Evolutionary conservation across 2,797 vertebrate genomes (phyloP).

Genomic region (Chelidonichthys spinosus): DNA sequence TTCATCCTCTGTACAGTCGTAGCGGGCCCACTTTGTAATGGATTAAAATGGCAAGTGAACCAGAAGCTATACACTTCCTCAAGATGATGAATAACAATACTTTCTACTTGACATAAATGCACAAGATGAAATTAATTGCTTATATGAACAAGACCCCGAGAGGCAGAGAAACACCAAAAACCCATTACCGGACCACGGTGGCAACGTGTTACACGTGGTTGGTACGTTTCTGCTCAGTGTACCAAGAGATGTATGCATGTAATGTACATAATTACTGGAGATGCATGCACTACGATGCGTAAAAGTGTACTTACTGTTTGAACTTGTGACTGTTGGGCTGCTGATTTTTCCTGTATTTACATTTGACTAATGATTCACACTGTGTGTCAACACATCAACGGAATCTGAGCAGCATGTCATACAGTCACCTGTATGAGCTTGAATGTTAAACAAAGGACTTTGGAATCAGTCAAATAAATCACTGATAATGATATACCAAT

Average conservation of each 20-base stretch:
- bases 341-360: conserved; percentile 3
- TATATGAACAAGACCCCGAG: conserved; percentile 47
- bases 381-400: background rate
- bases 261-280: conserved; percentile 2
- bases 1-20: conserved; percentile 38
- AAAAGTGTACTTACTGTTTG: background rate
- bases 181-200: conserved; percentile 47
- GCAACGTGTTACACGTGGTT: conserved; percentile 39
- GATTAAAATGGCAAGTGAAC: conserved; percentile 63
- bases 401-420: no score
- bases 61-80: conserved; percentile 65
- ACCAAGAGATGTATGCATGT: background rate
- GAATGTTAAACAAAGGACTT: background rate
- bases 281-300: background rate
- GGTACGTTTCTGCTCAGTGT: conserved; percentile 39
- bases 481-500: conserved; percentile 17
- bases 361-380: background rate
- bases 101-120: conserved; percentile 69
- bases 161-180: conserved; percentile 52
- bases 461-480: background rate
- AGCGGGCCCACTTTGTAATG: conserved; percentile 55
- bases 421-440: background rate
- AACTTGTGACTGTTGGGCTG: background rate
- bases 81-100: conserved; percentile 69
- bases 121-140: conserved; percentile 71